Evolutionary conservation across 2,888 invertebrate genomes (phyloP).

Genomic region (Dorcus hopei): DNA sequence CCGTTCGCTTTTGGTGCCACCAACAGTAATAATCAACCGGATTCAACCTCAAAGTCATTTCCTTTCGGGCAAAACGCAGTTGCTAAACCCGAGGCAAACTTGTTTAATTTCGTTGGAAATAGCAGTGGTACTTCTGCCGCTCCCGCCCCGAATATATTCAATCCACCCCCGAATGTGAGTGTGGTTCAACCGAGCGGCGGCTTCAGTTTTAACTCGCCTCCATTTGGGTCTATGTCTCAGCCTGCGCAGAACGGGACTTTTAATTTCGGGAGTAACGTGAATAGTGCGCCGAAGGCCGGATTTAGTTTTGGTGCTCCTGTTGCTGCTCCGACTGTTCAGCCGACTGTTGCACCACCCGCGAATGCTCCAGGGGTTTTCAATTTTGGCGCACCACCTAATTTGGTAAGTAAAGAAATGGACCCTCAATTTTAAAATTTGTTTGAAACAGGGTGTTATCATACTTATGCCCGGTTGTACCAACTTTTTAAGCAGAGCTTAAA

Average conservation of each 20-base stretch:
- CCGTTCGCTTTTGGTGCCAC: constrained; percentile 28
- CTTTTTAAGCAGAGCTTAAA: too few relatives aligned
- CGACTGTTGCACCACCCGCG: constrained; percentile 23
- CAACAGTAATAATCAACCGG: constrained; percentile 14
- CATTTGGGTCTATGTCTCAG: constrained; percentile 1
- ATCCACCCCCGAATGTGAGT: too few relatives aligned
- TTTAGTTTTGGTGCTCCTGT: constrained; percentile 41
- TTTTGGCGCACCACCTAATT: constrained; percentile 37
- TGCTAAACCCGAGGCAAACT: constrained; percentile 32
- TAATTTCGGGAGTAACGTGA: constrained; percentile 25
- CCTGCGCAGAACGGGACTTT: constrained; percentile 4
- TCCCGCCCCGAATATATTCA: too few relatives aligned
- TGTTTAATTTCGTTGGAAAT: constrained; percentile 29
- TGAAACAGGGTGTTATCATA: background rate
- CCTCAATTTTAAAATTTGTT: background rate
- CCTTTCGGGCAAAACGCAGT: constrained; percentile 32
- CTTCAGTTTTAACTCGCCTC: constrained; percentile 35
- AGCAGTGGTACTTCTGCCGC: too few relatives aligned
- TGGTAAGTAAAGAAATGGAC: constrained; percentile 27
- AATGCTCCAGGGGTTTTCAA: constrained; percentile 38
- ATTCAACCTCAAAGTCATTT: constrained; percentile 32
- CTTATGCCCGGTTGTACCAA: too few relatives aligned
- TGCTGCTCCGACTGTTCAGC: background rate
- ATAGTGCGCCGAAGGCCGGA: constrained; percentile 26
- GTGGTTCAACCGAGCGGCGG: constrained; percentile 26